phyloP scores from a whole-genome alignment of 2,113 vertebrate genomes.

The Phalacrocorax brasilianus region DNA sequence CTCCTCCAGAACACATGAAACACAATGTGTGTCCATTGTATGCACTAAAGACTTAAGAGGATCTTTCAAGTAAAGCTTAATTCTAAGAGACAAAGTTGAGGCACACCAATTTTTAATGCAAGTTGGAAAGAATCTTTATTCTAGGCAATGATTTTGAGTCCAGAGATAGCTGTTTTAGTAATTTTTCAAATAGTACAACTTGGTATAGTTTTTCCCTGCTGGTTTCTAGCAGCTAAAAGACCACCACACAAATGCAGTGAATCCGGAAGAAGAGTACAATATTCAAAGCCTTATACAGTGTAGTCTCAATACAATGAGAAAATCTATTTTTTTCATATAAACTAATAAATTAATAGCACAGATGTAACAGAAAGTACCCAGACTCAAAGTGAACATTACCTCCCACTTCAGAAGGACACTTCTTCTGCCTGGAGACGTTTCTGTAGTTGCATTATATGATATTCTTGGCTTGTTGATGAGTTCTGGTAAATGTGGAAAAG shows the following conservation, averaged over 20 bases:
- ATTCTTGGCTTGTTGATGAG: constrained; percentile 43
- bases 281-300: neutral
- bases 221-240: neutral
- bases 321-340: neutral
- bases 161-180: neutral
- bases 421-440: constrained; percentile 49
- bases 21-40: neutral
- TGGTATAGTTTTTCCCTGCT: neutral
- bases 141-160: neutral
- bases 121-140: neutral
- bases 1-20: neutral
- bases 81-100: neutral
- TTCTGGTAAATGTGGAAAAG: constrained; percentile 17
- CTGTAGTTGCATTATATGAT: constrained; percentile 8
- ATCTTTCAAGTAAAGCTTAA: neutral
- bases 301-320: neutral
- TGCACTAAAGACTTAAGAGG: neutral
- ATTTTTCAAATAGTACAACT: neutral
- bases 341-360: neutral
- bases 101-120: neutral
- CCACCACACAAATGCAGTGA: neutral
- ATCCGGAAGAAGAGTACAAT: neutral
- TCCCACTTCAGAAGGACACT: constrained; percentile 50
- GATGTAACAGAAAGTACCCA: neutral
- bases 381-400: neutral